These are phyloP conservation scores for Nycticorax nycticorax DNA, from an alignment of 2,113 vertebrate genomes.

Conservation along the genomic window DNA sequence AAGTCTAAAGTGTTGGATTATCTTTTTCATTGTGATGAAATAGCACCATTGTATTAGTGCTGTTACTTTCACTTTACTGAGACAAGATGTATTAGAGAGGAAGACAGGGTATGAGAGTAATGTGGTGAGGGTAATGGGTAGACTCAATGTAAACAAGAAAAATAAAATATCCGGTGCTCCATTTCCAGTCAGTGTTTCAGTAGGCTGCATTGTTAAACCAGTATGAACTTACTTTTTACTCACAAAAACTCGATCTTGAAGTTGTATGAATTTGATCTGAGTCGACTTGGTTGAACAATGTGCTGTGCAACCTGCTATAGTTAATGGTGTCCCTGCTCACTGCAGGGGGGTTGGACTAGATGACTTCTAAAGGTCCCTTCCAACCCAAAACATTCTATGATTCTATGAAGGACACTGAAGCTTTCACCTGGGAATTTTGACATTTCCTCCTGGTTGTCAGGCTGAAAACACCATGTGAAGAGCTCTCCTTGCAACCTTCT, in stretches of 20 bases:
- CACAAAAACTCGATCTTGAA: neutral
- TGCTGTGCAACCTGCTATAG: neutral
- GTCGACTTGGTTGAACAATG: accelerated
- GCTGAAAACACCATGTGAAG: neutral
- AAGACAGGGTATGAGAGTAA: neutral
- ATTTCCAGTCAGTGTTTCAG: neutral
- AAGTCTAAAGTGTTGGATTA: neutral
- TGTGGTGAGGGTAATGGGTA: neutral
- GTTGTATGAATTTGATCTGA: neutral
- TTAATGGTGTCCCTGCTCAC: too few relatives aligned
- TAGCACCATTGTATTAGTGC: neutral
- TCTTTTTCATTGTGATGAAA: neutral
- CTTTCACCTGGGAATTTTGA: neutral
- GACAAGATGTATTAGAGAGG: neutral
- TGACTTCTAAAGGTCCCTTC: too few relatives aligned
- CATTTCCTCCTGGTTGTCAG: neutral
- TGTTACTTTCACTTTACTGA: neutral
- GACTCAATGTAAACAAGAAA: neutral
- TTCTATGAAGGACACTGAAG: neutral
- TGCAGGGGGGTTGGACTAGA: too few relatives aligned
- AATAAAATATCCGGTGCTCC: neutral
- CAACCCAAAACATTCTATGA: too few relatives aligned
- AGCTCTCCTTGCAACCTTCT: neutral
- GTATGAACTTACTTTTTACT: neutral
- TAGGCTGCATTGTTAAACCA: neutral